Base-by-base conservation (phyloP, 2,888 invertebrate species). In the Zaprionus obscuricornis region DNA sequence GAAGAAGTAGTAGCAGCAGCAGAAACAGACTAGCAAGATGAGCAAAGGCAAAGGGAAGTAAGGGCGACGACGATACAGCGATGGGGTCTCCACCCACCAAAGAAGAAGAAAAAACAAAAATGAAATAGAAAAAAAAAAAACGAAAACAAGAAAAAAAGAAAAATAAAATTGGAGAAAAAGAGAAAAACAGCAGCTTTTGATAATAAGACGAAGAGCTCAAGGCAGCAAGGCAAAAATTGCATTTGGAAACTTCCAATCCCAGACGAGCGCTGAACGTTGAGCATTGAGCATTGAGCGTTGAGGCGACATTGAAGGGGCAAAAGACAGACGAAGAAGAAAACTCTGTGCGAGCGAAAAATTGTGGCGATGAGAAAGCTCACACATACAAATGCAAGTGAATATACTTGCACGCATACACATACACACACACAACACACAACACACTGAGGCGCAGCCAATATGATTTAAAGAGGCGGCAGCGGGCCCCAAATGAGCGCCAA, bases 221-320 rank as follows among this genome's bases (percentile, higher is more conserved):
- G 82, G 74, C 65, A 63, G 71, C 68, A 68, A n/a, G n/a, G n/a
- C n/a, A 11, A 65, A 72, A 84, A 85, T 77, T 87, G 87, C 87
- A 88, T 87, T 87, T 87, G 85, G 87, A 82, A 86, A 82, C 88
- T 88, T 88, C 88, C 88, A 88, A 88, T 88, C 86, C 88, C 76
- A 82, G 77, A 83, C 85, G 75, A 86, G 83, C 63, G 66, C 45
- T 34, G 66, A 55, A 45, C 55, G 37, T 42, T 55, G 50, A 60
- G 39, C 34, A n/a, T n/a, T n/a, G n/a, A n/a, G n/a, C n/a, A n/a
- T n/a, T n/a, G n/a, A n/a, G 39, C 46, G 16, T 24, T 34, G 27
- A 13, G 10, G 33, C 27, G 36, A 20, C 11, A 45, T 33, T 13
- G 10, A 36, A 58, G 51, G 66, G 46, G 57, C 59, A 47, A 58